A percentile compares a stretch with the other conserved stretches of the same genome.
phyloP scores from a whole-genome alignment of 2,797 vertebrate species.

The Poeciliopsis presidionis region DNA sequence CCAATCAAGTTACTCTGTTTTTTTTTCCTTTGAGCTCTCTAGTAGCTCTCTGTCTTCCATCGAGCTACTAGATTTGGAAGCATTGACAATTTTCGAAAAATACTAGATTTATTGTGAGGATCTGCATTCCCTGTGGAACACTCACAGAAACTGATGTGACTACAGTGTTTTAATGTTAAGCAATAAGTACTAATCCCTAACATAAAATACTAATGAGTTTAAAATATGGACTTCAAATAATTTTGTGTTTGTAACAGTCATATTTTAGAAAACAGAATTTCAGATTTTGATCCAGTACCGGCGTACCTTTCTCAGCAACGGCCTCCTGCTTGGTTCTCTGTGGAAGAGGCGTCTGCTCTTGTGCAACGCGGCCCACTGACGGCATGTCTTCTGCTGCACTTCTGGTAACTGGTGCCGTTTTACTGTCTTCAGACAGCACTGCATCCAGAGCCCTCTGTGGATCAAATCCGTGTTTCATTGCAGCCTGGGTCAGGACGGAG shows the following conservation, averaged over 20 bases:
- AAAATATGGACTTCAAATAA: neutral
- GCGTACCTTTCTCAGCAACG: slow-evolving; percentile 74
- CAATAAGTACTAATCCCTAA: neutral
- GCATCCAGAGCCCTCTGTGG: slow-evolving; percentile 89
- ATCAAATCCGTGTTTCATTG: slow-evolving; percentile 88
- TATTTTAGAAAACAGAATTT: neutral
- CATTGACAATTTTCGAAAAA: neutral
- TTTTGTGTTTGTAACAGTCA: neutral
- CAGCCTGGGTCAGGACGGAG: slow-evolving; percentile 86
- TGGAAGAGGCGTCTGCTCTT: slow-evolving; percentile 64
- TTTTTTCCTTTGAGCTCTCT: neutral
- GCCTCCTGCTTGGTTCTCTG: slow-evolving; percentile 64
- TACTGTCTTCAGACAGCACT: slow-evolving; percentile 85
- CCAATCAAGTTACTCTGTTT: neutral
- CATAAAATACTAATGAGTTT: neutral
- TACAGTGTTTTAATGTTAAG: neutral
- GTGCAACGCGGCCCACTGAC: slow-evolving; percentile 40
- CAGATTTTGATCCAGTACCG: slow-evolving; percentile 14
- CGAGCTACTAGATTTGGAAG: neutral
- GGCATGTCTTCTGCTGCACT: slow-evolving; percentile 29
- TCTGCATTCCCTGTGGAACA: neutral
- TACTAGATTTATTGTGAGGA: neutral
- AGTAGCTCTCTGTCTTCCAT: neutral
- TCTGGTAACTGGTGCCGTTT: slow-evolving; percentile 57
- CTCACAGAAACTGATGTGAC: neutral